Conservation (phyloP, 2,888 invertebrate genomes). For the Pyralis farinalis region DNA sequence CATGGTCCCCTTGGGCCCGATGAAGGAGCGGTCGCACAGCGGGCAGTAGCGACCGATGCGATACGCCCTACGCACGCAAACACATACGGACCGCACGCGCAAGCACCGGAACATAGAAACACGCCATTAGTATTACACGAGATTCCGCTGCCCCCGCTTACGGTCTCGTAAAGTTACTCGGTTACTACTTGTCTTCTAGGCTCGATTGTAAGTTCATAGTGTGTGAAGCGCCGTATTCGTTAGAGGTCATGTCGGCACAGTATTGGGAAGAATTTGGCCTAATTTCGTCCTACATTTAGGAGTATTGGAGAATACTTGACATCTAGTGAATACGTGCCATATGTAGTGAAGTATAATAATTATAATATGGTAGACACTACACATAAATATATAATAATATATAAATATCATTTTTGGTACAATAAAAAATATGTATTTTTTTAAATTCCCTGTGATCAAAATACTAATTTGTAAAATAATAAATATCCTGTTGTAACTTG, state of each 20-base stretch:
- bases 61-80: constrained; percentile 82
- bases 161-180: constrained; percentile 23
- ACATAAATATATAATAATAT: constrained; percentile 6
- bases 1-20: constrained; percentile 84
- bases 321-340: too few species aligned
- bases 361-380: too few species aligned
- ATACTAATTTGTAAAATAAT: too few species aligned
- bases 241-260: too few species aligned
- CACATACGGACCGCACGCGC: constrained; percentile 69
- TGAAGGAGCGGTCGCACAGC: constrained; percentile 86
- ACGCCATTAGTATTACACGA: constrained; percentile 73
- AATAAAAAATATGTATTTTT: too few species aligned
- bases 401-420: too few species aligned
- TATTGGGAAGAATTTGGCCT: too few species aligned
- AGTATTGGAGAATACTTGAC: too few species aligned
- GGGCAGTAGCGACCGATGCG: constrained; percentile 88
- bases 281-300: too few species aligned
- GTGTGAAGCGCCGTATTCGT: neutral
- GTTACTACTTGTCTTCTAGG: constrained; percentile 14
- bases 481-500: too few species aligned
- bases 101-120: constrained; percentile 79
- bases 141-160: constrained; percentile 25
- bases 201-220: constrained; percentile 8
- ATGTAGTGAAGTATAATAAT: too few species aligned
- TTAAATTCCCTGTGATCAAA: too few species aligned